Evolutionary conservation across 2,888 invertebrate species (phyloP), one percentile per base, ranked within the genome.

Genomic region (Gisinianus flammeolus): DNA sequence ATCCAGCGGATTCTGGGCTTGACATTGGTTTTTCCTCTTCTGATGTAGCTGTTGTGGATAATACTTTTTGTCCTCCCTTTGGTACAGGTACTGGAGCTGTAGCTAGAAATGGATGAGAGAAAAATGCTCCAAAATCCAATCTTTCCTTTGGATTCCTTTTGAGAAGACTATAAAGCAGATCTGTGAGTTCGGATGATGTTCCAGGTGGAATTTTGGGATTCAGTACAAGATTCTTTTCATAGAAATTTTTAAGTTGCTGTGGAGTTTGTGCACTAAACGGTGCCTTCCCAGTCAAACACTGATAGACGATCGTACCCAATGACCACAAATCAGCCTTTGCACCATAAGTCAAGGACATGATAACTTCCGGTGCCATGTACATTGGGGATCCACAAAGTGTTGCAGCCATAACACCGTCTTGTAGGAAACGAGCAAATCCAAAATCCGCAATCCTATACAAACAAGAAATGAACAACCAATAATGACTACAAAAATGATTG

Each of bases 271-370:
- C 99, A 88, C 95, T 94, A 89, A 99, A 99, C 35, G 99, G 99
- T 56, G 99, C 99, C 88, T 97, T 97, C 81, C 98, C 98, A 31
- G 97, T 98, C 83, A 99, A 90, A 89, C 99, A 99, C 88, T 98
- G 97, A 89, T 95, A 98, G 79, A 99, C 95, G 85, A 99, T 99
- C 24, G 98, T 99, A 76, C 99, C 99, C 85, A 99, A 90, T 84
- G 98, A 98, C 98, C 99, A 99, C 79, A 99, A 91, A 89, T 99
- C 99, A 12, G 99, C 99, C 90, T 99, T 99, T 76, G 97, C 98
- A 88, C 97, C 97, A 87, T 99, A 99, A 86, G 98, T 96, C 81
- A 96, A 89, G 1, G 98, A 98, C 98, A 99, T 98, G 85, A 99
- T 99, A 76, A 99, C 98, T 90, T 98, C 98, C 0, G 98, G 98